These are phyloP conservation scores for Clitarchus hookeri DNA, from an alignment of 2,888 invertebrate genomes.

Conservation along the genomic window DNA sequence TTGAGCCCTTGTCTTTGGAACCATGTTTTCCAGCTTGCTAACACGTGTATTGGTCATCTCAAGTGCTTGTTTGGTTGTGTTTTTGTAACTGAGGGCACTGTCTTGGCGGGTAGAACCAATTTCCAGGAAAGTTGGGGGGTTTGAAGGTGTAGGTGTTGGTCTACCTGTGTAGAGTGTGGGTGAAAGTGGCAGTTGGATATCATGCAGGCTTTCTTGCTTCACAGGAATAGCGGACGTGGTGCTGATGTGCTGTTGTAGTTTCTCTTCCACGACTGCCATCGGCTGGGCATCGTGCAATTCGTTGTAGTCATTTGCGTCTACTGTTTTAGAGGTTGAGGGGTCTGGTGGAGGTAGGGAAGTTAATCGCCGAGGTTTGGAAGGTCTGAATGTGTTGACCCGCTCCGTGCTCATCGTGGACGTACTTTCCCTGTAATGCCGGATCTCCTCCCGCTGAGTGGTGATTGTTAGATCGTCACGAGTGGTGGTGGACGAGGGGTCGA, in stretches of 20 bases:
- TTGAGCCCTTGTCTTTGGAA: too few species aligned
- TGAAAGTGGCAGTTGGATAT: background rate
- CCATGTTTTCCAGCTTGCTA: too few species aligned
- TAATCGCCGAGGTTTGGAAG: conserved; percentile 5
- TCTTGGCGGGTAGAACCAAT: too few species aligned
- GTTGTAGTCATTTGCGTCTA: too few species aligned
- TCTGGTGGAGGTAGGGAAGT: background rate
- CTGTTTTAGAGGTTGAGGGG: background rate
- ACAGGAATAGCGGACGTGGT: background rate
- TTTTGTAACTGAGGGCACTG: too few species aligned
- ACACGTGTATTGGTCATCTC: too few species aligned
- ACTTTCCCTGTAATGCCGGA: background rate
- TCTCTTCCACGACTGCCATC: too few species aligned
- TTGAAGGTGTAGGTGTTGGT: too few species aligned
- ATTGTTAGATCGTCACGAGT: background rate
- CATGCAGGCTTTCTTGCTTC: background rate
- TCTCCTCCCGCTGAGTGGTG: background rate
- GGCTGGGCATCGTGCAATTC: too few species aligned
- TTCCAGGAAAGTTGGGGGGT: too few species aligned
- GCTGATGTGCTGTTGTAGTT: background rate
- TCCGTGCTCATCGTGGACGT: background rate
- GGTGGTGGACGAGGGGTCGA: background rate
- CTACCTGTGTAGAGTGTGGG: too few species aligned
- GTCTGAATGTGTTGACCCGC: conserved; percentile 3
- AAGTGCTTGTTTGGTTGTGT: too few species aligned